Conservation (phyloP, 2,797 vertebrate species). For the Hyperoplus immaculatus region DNA sequence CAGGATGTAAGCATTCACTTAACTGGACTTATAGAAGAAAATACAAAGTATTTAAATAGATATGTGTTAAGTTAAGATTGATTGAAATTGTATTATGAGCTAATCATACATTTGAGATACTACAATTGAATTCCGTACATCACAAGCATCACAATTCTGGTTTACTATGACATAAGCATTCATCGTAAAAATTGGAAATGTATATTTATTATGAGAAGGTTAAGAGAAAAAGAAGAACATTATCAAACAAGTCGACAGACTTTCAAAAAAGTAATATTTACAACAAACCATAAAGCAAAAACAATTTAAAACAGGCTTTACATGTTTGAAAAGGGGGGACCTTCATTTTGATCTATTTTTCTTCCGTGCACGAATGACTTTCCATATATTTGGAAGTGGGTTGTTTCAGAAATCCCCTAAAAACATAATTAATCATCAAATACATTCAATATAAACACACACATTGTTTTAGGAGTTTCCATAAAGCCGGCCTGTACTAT, state of each 20-base stretch:
- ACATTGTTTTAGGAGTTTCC: neutral
- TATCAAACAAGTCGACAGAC: too few species aligned
- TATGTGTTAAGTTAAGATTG: neutral
- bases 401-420: neutral
- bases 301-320: too few species aligned
- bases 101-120: neutral
- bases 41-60: neutral
- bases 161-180: neutral
- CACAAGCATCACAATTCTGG: neutral
- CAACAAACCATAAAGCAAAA: too few species aligned
- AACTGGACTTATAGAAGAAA: neutral
- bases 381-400: neutral
- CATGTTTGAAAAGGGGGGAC: too few species aligned
- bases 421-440: neutral
- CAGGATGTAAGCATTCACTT: neutral
- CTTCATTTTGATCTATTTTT: too few species aligned
- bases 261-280: too few species aligned
- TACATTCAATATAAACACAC: too few species aligned
- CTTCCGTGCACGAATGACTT: neutral
- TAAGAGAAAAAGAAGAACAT: too few species aligned
- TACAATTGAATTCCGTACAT: neutral
- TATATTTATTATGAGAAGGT: too few species aligned
- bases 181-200: too few species aligned
- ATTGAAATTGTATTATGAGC: neutral
- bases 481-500: neutral